Base-by-base conservation (phyloP, 2,113 vertebrate genomes). In the Callithrix jacchus region DNA sequence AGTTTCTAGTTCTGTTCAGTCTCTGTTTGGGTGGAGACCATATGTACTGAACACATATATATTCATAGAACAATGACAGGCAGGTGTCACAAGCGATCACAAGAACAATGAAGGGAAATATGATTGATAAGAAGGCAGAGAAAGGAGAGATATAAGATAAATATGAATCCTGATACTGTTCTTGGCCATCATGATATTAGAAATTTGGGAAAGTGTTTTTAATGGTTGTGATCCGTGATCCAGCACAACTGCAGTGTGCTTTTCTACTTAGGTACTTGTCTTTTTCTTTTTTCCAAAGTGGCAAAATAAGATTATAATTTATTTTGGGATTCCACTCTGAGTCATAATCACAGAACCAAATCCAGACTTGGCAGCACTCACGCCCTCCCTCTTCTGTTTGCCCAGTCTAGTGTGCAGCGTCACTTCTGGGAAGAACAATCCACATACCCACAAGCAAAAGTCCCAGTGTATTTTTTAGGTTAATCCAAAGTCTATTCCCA, bases 391-490 rank as follows among this genome's bases (percentile, higher is more conserved):
- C 37, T 66, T 61, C 42, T 81, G 66, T 49, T 94, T 47, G 68
- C 40, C 83, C 40, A 82, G 64, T 93, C 49, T 42, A 89, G 47
- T 5, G 20, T 21, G 64, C 7, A 68, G 27, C 66, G 30, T 88
- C 92, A 90, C 11, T 97, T 97, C 85, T 93, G 87, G 93, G 95
- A 98, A 98, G 71, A 74, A n/a, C 84, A 93, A 88, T 89, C 95
- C 93, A 32, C 92, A 96, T 21, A 64, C 71, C 91, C 92, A 93
- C 97, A 97, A 68, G 73, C 17, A 96, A 77, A 95, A 70, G 87
- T 95, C 93, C 86, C 68, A 17, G 30, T 84, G 88, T 35, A 47
- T 87, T 97, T 95, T 93, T 56, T 71, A 90, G 71, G 45, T 95
- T 92, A 84, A 52, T 95, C 84, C 90, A 93, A 94, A 93, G 37